Evolutionary conservation across 2,797 vertebrate species (phyloP).

Genomic region (Mus spretus): DNA sequence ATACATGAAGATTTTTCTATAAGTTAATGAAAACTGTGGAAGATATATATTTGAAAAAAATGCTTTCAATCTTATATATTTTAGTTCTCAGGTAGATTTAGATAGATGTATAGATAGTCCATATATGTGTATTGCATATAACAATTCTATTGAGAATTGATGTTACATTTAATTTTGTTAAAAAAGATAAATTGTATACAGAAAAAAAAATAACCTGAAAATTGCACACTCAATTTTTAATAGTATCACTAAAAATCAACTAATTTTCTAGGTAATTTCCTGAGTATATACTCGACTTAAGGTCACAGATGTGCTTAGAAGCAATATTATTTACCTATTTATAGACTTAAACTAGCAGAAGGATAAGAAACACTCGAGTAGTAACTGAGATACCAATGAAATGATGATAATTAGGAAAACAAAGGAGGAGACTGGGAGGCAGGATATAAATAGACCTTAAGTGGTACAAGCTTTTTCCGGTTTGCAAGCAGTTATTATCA

Average conservation of each 20-base stretch:
- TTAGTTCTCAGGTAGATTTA: constrained; percentile 92
- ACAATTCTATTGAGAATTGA: constrained; percentile 97
- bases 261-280: background rate
- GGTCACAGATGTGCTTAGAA: background rate
- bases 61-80: background rate
- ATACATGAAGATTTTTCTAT: background rate
- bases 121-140: constrained; percentile 99
- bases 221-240: background rate
- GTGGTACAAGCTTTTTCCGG: accelerated
- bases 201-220: constrained; percentile 87
- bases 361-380: background rate
- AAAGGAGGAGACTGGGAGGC: accelerated
- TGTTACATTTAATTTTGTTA: constrained; percentile 98
- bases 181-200: constrained; percentile 98
- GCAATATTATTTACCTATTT: background rate
- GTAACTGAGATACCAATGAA: background rate
- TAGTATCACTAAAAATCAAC: background rate
- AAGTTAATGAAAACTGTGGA: background rate
- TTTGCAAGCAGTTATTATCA: background rate
- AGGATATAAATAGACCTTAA: background rate
- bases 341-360: background rate
- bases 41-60: background rate
- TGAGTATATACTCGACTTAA: background rate
- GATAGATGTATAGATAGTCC: constrained; percentile 98
- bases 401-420: background rate